Evolutionary conservation across 2,113 vertebrate species (phyloP).

Genomic region (Emydura subglobosa): DNA sequence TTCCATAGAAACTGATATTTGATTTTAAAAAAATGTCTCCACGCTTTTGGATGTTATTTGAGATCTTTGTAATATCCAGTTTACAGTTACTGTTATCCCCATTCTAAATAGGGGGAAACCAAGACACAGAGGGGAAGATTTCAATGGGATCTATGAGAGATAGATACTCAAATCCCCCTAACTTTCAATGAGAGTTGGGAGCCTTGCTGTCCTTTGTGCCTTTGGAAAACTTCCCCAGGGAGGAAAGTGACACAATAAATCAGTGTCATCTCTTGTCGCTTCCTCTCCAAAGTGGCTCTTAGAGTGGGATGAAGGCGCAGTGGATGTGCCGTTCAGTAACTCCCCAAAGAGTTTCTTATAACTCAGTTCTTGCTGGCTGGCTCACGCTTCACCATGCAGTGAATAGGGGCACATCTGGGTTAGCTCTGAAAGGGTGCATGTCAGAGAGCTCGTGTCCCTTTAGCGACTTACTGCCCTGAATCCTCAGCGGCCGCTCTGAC

Average conservation of each 20-base stretch:
- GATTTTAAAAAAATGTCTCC: constrained; percentile 31
- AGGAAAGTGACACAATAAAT: not conserved
- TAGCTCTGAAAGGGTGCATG: rapidly evolving
- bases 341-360: not conserved
- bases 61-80: not conserved
- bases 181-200: not conserved
- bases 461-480: not conserved
- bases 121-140: too few relatives aligned
- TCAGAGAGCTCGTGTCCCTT: not conserved
- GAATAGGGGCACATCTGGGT: not conserved
- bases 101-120: not conserved
- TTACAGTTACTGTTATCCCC: not conserved
- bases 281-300: not conserved
- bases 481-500: not conserved
- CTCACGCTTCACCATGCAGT: rapidly evolving
- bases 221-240: not conserved
- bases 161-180: not conserved
- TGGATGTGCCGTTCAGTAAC: not conserved
- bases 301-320: not conserved
- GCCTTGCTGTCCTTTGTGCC: not conserved
- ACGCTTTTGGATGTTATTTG: constrained; percentile 1
- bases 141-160: not conserved
- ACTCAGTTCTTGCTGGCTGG: not conserved
- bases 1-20: not conserved
- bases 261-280: not conserved